Conservation (phyloP, 2,797 vertebrate species). For the Gallinago nigripennis region DNA sequence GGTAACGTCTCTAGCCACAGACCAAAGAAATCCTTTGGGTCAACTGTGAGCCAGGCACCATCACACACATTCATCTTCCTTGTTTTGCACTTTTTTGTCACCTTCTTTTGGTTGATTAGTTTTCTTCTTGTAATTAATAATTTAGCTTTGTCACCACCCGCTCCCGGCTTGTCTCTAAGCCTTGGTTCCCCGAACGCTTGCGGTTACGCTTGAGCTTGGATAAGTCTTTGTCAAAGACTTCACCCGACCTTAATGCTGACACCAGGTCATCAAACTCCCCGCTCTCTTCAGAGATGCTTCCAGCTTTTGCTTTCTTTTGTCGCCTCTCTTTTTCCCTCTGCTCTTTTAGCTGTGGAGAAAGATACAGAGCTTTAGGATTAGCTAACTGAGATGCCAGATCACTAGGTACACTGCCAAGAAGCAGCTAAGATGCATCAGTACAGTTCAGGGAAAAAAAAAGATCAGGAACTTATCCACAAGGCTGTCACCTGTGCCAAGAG, state of each 20-base stretch:
- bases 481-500: neutral
- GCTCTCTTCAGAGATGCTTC: conserved; percentile 86
- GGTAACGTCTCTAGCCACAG: conserved; percentile 18
- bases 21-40: conserved; percentile 16
- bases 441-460: neutral
- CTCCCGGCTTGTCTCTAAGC: conserved; percentile 88
- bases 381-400: neutral
- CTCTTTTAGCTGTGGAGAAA: conserved; percentile 87
- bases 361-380: conserved; percentile 17
- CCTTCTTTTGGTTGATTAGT: conserved; percentile 38
- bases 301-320: conserved; percentile 81
- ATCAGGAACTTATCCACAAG: neutral
- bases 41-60: conserved; percentile 6
- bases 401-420: neutral
- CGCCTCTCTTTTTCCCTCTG: conserved; percentile 91
- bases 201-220: conserved; percentile 96
- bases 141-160: conserved; percentile 89
- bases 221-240: conserved; percentile 98
- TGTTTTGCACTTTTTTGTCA: conserved; percentile 39
- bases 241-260: conserved; percentile 91
- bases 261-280: conserved; percentile 97
- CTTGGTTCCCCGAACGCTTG: conserved; percentile 90
- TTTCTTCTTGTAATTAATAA: conserved; percentile 80
- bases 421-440: neutral
- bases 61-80: conserved; percentile 45